Base-by-base conservation (phyloP, 2,113 vertebrate genomes). In the Rutilus rutilus region DNA sequence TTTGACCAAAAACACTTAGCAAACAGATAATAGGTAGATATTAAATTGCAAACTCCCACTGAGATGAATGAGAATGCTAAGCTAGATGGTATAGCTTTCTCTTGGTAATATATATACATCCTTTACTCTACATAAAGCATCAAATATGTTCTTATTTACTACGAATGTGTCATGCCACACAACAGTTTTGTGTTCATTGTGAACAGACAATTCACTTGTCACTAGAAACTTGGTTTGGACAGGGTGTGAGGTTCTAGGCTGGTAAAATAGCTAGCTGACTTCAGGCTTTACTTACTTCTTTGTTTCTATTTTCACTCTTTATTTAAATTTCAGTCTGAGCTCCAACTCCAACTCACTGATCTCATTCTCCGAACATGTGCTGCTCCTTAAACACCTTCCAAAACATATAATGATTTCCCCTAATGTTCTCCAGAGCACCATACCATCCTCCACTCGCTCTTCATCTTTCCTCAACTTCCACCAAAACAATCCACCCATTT, bases 371-470 rank as follows among this genome's bases (percentile, higher is more conserved):
- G 10, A 52, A 50, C 45, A 82, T 82, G 62, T 27, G 7, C 2
- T 23, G 45, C 42, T 82, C 10, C 79, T 82, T 30, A 65, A 81
- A 67, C 79, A 82, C 79, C 79, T 67, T 67, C 79, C 79, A 82
- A 82, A 82, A 82, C 60, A 69, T 65, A 33, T 67, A 52, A 52
- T 67, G 62, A 82, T 30, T 82, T 82, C 78, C 79, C 27, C 19
- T 69, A 82, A 82, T 82, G 79, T 33, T 82, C 79, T 82, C 79
- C 79, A 82, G 79, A 69, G 23, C 45, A 27, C n/a, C 62, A 50
- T 17, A 30, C 54, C 79, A 52, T 82, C 79, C 79, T 45, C 62
- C 79, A 14, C 10, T 52, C 25, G 11, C 25, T 52, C 42, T 67
- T 69, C 27, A 50, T 52, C 52, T 23, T 52, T 54, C 78, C 57